Percentiles rank a stretch among this genome's conserved stretches.
These are phyloP conservation scores for Plectrocnemia conspersa DNA, from an alignment of 1,140 invertebrate species.

Conservation along the genomic window DNA sequence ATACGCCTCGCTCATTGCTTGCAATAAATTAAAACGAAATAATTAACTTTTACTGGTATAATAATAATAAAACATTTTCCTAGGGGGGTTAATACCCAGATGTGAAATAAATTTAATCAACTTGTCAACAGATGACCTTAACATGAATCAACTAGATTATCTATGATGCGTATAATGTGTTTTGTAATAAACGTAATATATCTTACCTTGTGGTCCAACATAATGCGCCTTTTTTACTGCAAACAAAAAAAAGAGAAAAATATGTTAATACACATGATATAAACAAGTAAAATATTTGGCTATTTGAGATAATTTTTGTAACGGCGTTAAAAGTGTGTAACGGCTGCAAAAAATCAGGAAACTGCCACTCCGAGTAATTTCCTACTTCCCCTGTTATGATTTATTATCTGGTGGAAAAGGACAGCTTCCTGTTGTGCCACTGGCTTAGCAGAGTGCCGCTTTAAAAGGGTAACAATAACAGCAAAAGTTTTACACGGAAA, in stretches of 20 bases:
- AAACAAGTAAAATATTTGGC: too few species aligned
- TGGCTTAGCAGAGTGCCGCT: not conserved
- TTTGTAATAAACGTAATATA: constrained; percentile 8
- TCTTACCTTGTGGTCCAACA: constrained; percentile 57
- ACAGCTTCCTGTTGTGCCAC: constrained; percentile 4
- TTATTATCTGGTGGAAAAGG: constrained; percentile 18
- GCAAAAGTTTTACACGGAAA: too few species aligned
- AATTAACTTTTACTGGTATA: constrained; percentile 1
- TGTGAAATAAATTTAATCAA: constrained; percentile 6
- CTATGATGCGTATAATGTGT: constrained; percentile 15
- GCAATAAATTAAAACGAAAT: not conserved
- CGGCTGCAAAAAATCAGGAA: constrained; percentile 1
- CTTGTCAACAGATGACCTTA: not conserved
- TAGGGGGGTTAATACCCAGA: not conserved
- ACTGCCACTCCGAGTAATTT: constrained; percentile 12
- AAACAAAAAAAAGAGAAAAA: constrained; percentile 43
- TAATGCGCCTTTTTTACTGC: constrained; percentile 61
- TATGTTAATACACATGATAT: too few species aligned
- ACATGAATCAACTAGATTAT: constrained; percentile 2
- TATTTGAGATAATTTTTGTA: too few species aligned
- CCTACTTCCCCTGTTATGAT: constrained; percentile 17
- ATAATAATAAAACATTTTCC: constrained; percentile 3
- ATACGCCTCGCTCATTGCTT: too few species aligned
- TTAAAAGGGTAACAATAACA: too few species aligned
- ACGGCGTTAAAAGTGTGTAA: not conserved